Evolutionary conservation across 1,140 invertebrate genomes (phyloP).

Genomic region (Archivesica marissinica): DNA sequence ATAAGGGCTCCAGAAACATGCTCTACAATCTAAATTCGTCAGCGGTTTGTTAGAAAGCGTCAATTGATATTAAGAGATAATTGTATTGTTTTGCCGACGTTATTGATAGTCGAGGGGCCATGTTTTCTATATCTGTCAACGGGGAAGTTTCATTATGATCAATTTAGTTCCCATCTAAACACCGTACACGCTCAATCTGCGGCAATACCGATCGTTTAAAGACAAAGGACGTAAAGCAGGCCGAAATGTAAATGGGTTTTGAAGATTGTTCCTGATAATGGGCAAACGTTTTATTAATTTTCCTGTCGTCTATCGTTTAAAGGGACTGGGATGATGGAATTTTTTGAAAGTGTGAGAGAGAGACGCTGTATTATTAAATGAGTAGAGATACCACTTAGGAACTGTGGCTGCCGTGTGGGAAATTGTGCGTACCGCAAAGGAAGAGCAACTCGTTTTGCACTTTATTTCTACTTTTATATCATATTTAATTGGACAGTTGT

Average conservation of each 20-base stretch:
- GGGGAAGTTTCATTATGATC: conserved; percentile 54
- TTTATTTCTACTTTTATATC: too few species aligned
- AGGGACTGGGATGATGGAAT: not conserved
- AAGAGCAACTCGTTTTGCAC: too few species aligned
- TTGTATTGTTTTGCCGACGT: conserved; percentile 51
- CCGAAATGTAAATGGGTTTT: conserved; percentile 48
- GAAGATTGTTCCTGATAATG: conserved; percentile 9
- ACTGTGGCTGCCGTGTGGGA: not conserved
- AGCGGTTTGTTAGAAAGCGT: conserved; percentile 29
- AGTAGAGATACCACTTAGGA: conserved; percentile 14
- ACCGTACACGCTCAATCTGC: conserved; percentile 41
- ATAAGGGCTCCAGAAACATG: conserved; percentile 29
- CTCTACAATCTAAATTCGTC: conserved; percentile 26
- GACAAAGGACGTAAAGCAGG: conserved; percentile 51
- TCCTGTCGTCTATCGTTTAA: conserved; percentile 9
- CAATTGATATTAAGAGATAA: conserved; percentile 58
- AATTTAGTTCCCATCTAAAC: conserved; percentile 60
- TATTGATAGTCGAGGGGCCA: conserved; percentile 48
- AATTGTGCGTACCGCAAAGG: too few species aligned
- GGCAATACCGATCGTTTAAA: conserved; percentile 52
- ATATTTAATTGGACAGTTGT: too few species aligned
- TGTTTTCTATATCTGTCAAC: conserved; percentile 61
- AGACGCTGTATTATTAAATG: conserved; percentile 18
- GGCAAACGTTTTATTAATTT: conserved; percentile 33
- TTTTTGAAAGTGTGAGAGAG: conserved; percentile 2